Evolutionary conservation across 1,140 invertebrate species (phyloP), one percentile per base, ranked within the genome.

Genomic region (Popillia japonica): DNA sequence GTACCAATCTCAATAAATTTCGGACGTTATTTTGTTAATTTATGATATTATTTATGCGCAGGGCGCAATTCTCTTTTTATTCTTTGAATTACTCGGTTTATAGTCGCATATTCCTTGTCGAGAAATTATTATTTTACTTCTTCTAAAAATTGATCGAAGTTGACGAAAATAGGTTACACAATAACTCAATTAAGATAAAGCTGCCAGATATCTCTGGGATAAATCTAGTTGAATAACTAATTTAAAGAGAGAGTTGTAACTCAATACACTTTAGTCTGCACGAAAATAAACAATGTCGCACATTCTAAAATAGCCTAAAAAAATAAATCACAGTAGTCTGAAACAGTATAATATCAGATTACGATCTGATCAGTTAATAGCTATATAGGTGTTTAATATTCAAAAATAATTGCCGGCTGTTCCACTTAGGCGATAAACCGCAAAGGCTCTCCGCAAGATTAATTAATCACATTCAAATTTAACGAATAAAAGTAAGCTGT

Each of bases 1-100:
- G 59, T 64, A 64, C 59, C 59, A 64, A 64, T 64, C 59, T 64
- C 59, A 64, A 64, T 64, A 64, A 64, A 64, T 64, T 64, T 64
- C 59, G 59, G 59, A 64, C 59, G 22, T 20, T 20, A 64, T 64
- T 64, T 20, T 64, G 59, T 64, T 64, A 64, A 64, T 64, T 64
- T 64, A 64, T 64, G 59, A 64, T 64, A 64, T 64, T 64, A 64
- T 64, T 64, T 64, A 64, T 64, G 59, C 59, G 59, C 22, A 48
- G 10, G 44, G n/a, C 44, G 44, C 10, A 48, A 3, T 11, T 48
- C 44, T 48, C n/a, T n/a, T n/a, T n/a, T n/a, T n/a, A n/a, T n/a
- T n/a, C n/a, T n/a, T n/a, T n/a, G n/a, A n/a, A n/a, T n/a, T n/a
- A n/a, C n/a, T n/a, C n/a, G n/a, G n/a, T n/a, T n/a, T n/a, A n/a